phyloP scores from a whole-genome alignment of 2,113 vertebrate genomes.

The Poecilia latipinna region DNA sequence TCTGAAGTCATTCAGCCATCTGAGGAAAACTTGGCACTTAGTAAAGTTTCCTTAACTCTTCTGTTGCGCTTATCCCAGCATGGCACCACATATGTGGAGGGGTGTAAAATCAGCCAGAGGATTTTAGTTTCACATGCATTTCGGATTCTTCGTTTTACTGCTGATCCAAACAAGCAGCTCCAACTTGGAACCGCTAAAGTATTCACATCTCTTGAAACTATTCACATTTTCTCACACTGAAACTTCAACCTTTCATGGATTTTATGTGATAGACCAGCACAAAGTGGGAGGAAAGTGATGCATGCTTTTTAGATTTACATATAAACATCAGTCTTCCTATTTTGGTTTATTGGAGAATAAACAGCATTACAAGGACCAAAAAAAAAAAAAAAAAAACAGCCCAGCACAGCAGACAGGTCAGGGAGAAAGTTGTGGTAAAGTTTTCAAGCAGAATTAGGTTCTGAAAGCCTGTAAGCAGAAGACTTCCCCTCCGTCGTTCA shows the following conservation, averaged over 20 bases:
- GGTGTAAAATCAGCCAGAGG: background rate
- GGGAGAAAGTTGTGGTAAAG: too few relatives aligned
- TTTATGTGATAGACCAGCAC: background rate
- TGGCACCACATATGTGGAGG: background rate
- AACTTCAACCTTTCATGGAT: background rate
- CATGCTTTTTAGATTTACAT: too few relatives aligned
- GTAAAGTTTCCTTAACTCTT: background rate
- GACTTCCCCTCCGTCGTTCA: too few relatives aligned
- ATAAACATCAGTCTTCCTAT: too few relatives aligned
- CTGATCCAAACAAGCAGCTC: background rate
- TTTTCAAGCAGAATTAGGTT: too few relatives aligned
- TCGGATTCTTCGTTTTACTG: background rate
- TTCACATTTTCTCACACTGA: background rate
- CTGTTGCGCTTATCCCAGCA: background rate
- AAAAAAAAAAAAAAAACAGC: too few relatives aligned
- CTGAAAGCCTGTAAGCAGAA: too few relatives aligned
- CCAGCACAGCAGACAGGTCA: too few relatives aligned
- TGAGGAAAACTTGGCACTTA: conserved; percentile 5
- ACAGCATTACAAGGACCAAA: too few relatives aligned
- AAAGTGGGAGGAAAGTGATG: background rate
- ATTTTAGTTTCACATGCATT: background rate
- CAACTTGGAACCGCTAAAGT: background rate
- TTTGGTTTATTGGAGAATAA: too few relatives aligned
- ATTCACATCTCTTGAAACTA: background rate
- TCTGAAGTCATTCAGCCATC: background rate